Evolutionary conservation across 2,113 vertebrate genomes (phyloP).

Genomic region (Oreotrochilus melanogaster): DNA sequence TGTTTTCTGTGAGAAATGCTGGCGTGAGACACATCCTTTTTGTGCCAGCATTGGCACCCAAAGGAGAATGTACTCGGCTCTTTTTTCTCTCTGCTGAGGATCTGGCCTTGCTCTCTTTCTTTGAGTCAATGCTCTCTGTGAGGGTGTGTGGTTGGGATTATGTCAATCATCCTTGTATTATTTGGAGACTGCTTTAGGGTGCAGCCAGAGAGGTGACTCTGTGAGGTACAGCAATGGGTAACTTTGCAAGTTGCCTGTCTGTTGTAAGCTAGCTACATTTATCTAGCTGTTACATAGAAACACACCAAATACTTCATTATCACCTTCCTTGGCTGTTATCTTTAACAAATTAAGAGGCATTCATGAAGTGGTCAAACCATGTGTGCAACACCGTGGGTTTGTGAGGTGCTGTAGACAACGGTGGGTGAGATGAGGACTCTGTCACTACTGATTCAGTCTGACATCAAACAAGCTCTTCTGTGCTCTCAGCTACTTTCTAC

Average conservation of each 20-base stretch:
- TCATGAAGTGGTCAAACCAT: background rate
- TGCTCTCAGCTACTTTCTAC: background rate
- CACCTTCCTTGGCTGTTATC: background rate
- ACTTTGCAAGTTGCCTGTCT: background rate
- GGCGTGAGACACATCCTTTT: background rate
- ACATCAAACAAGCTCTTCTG: background rate
- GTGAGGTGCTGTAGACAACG: background rate
- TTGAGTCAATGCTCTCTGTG: background rate
- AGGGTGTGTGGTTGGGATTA: background rate
- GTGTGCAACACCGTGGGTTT: background rate
- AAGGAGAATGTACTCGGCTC: background rate
- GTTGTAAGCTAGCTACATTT: background rate
- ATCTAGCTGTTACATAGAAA: background rate
- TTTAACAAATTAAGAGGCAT: background rate
- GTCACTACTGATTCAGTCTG: background rate
- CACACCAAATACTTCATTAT: background rate
- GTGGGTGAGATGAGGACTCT: background rate
- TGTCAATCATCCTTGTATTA: background rate
- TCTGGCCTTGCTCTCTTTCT: background rate
- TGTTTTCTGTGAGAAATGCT: background rate
- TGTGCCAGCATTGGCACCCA: background rate
- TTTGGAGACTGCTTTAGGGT: background rate
- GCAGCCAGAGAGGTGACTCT: background rate
- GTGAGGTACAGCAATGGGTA: accelerated
- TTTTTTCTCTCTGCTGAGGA: background rate